Evolutionary conservation across 2,888 invertebrate species (phyloP), one percentile per base, ranked within the genome.

Genomic region (Chrysodeixis includens): DNA sequence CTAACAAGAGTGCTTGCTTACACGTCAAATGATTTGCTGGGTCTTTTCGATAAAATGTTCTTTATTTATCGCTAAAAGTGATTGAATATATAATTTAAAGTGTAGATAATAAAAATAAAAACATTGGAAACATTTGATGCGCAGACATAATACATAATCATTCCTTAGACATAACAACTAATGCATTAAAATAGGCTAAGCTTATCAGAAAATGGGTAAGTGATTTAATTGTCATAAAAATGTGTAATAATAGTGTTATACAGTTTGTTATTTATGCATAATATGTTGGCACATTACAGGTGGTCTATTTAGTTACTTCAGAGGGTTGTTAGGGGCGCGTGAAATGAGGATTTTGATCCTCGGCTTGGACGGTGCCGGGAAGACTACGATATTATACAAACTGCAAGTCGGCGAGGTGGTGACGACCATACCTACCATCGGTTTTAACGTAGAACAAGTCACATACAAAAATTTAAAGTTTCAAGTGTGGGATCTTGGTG

Each of bases 381-480:
- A 99, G 96, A 99, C 99, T 0, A 99, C 99, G 71, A 99, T 99
- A 93, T 95, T 99, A 75, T 99, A 99, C 94, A 97, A 98, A 95
- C 95, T 99, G 86, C 99, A 99, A 96, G 99, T 99, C 66, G 99
- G 99, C 18, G 99, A 99, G 95, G 99, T 99, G 63, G 99, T 99
- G 30, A 99, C 99, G 57, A 99, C 99, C 40, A 99, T 98, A 94
- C 98, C 99, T 74, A 99, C 99, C 10, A 99, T 99, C 92, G 99
- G 96, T 53, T 99, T 99, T 95, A 99, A 99, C 95, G 99, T 99
- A 83, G 99, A 99, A 95, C 99, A 99, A 96, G 99, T 99, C 67
- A 98, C 98, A 83, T 99, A 99, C 92, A 99, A 99, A 96, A 99
- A 99, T 96, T 96, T 99, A 78, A 99, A 99, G 95, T 99, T 99